A percentile compares a stretch with the other conserved stretches of the same genome.
Evolutionary conservation across 1,140 invertebrate genomes (phyloP).

Genomic region (Tetranychus cinnabarinus): DNA sequence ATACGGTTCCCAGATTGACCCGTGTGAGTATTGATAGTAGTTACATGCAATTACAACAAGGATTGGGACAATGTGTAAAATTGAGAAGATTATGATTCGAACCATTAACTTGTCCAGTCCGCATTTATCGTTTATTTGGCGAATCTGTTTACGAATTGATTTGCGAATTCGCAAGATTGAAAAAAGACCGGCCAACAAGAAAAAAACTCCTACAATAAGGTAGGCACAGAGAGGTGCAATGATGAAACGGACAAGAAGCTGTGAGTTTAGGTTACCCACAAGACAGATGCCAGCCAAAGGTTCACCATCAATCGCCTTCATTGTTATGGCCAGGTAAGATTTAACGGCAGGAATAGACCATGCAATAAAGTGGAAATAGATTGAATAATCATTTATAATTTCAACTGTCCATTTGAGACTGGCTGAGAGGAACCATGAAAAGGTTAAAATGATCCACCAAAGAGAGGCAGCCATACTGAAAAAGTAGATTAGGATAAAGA

Average conservation of each 20-base stretch:
- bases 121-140: slow-evolving; percentile 17
- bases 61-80: slow-evolving; percentile 26
- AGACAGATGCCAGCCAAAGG: slow-evolving; percentile 24
- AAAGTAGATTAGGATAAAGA: slow-evolving; percentile 73
- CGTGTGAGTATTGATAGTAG: slow-evolving; percentile 25
- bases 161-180: slow-evolving; percentile 21
- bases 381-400: slow-evolving; percentile 77
- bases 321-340: slow-evolving; percentile 51
- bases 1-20: slow-evolving; percentile 39
- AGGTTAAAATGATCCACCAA: slow-evolving; percentile 83
- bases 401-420: slow-evolving; percentile 87
- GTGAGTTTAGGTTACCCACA: slow-evolving; percentile 54
- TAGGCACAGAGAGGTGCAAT: slow-evolving; percentile 52
- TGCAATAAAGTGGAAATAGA: slow-evolving; percentile 73
- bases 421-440: slow-evolving; percentile 82
- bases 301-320: slow-evolving; percentile 55
- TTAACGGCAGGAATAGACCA: slow-evolving; percentile 69
- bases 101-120: slow-evolving; percentile 23
- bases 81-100: slow-evolving; percentile 24
- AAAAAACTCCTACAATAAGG: slow-evolving; percentile 19
- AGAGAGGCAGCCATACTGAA: slow-evolving; percentile 81
- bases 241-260: slow-evolving; percentile 50
- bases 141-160: slow-evolving; percentile 20
- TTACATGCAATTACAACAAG: slow-evolving; percentile 20
- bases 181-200: slow-evolving; percentile 21